Evolutionary conservation across 2,888 invertebrate genomes (phyloP), one percentile per base, ranked within the genome.

Genomic region (Cosmia pyralina): DNA sequence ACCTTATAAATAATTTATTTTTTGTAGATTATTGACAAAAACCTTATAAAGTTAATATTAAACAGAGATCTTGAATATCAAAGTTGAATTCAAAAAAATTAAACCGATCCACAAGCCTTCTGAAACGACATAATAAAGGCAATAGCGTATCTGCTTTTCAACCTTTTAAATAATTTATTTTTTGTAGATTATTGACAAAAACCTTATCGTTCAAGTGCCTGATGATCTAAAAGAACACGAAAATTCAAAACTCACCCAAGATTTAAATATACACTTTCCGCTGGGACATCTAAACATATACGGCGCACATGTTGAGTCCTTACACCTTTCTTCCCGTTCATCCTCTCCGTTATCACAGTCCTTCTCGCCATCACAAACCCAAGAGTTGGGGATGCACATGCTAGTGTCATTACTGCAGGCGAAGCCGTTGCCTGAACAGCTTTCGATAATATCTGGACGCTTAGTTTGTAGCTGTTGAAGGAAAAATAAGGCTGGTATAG

Each of bases 301-400:
- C 0, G 97, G 97, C n/a, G 97, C 97, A 86, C 98, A 98, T 0
- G 97, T 96, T 1, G 96, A 96, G 68, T 96, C 95, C n/a, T 95
- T 96, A 87, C 98, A 98, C 50, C 90, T 89, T 1, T 93, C 92
- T 73, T 97, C 96, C 0, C 88, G 89, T 92, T 98, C 99, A 90
- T 99, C 98, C 46, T 98, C 97, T 0, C 97, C 97, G 79, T 97
- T 97, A 0, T 94, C 92, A 87, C 99, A 99, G 92, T 99, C 99
- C n/a, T 96, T 93, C 85, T 98, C 97, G 13, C 97, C 97, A 92
- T 98, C 98, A 93, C 99, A 99, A 57, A 97, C 97, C 97, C 98
- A 98, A 28, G 97, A 97, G 86, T 96, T 96, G 60, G 98, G 98
- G 74, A 98, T 97, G 87, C 98, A 98, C 60, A 96, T 94, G 19